These are phyloP conservation scores for Scaeva pyrastri DNA, from an alignment of 2,888 invertebrate species.

Conservation along the genomic window DNA sequence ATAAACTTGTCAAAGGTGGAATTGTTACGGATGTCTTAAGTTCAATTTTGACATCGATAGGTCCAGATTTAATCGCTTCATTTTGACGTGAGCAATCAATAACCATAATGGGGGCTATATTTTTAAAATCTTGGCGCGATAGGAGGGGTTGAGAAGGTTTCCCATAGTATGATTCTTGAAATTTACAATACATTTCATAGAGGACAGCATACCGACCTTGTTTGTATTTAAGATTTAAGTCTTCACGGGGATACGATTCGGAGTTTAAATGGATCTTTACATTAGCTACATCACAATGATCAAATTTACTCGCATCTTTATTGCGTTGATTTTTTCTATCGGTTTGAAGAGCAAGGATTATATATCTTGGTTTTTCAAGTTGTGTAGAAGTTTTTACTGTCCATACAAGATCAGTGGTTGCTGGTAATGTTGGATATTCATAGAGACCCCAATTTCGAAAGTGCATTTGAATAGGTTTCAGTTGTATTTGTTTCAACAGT, in stretches of 20 bases:
- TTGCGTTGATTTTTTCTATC: constrained; percentile 6
- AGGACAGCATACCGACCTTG: too few species aligned
- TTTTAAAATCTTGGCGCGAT: too few species aligned
- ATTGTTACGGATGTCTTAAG: too few species aligned
- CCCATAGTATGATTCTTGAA: too few species aligned
- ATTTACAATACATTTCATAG: too few species aligned
- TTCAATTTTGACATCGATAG: too few species aligned
- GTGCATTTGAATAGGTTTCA: not conserved
- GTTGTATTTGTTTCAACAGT: not conserved
- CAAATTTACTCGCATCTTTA: constrained; percentile 19
- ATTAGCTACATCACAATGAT: constrained; percentile 33
- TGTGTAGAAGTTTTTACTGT: constrained; percentile 31
- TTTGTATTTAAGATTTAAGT: not conserved
- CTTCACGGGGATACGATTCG: not conserved
- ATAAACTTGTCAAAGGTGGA: too few species aligned
- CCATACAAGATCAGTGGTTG: constrained; percentile 24
- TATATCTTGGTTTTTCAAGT: constrained; percentile 34
- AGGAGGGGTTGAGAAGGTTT: too few species aligned
- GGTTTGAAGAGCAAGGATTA: constrained; percentile 31
- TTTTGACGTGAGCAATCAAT: too few species aligned
- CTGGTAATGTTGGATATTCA: not conserved
- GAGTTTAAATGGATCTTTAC: not conserved
- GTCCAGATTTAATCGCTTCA: too few species aligned
- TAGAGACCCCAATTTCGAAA: not conserved
- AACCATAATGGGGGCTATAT: too few species aligned